A percentile compares a stretch with the other conserved stretches of the same genome.
These are phyloP conservation scores for Tricholaema leucomelas DNA, from an alignment of 2,113 vertebrate species.

Conservation along the genomic window DNA sequence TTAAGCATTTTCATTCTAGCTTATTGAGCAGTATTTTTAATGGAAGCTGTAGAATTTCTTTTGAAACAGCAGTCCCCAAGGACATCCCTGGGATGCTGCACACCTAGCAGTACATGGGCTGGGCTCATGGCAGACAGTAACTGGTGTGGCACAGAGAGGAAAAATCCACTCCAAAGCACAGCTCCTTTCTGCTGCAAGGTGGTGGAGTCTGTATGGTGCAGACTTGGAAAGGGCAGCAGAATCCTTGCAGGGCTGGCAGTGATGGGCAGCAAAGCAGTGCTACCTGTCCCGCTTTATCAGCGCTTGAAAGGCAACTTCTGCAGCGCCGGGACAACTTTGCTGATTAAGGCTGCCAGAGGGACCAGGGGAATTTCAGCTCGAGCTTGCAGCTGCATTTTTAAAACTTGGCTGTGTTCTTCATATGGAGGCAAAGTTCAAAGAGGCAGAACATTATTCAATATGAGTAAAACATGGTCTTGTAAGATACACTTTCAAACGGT, in stretches of 20 bases:
- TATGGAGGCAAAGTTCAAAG: constrained; percentile 63
- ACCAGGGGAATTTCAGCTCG: constrained; percentile 42
- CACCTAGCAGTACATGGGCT: background rate
- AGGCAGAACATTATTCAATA: constrained; percentile 59
- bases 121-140: background rate
- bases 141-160: background rate
- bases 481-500: constrained; percentile 57
- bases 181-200: background rate
- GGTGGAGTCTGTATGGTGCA: background rate
- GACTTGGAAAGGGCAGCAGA: background rate
- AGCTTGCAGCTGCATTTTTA: constrained; percentile 43
- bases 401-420: constrained; percentile 45
- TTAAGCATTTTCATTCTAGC: background rate
- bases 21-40: background rate
- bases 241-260: background rate
- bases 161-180: background rate
- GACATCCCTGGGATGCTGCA: background rate
- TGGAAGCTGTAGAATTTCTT: background rate
- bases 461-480: constrained; percentile 62
- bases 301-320: background rate
- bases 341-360: constrained; percentile 53
- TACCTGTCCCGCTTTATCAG: background rate
- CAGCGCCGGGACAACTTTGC: constrained; percentile 31
- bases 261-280: background rate
- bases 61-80: background rate